Percentiles rank a stretch among this genome's conserved stretches.
phyloP scores from a whole-genome alignment of 2,797 vertebrate genomes.

The Nothura maculosa region DNA sequence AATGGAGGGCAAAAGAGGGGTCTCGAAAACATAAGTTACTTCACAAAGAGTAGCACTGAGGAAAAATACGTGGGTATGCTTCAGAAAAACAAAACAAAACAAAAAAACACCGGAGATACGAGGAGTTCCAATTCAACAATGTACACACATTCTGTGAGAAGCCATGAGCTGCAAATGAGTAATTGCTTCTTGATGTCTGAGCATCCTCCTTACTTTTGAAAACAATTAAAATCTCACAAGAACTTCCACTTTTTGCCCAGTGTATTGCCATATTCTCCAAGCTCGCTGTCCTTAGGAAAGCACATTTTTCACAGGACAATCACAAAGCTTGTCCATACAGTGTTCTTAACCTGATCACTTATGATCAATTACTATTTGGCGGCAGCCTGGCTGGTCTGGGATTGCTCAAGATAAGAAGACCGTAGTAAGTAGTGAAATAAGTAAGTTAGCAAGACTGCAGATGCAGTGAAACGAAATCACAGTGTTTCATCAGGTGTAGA shows the following conservation, averaged over 20 bases:
- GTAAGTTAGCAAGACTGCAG: background rate
- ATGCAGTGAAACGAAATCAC: background rate
- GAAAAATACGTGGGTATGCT: background rate
- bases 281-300: background rate
- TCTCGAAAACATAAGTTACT: background rate
- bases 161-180: background rate
- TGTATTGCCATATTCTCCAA: background rate
- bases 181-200: background rate
- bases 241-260: background rate
- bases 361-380: background rate
- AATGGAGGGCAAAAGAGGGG: background rate
- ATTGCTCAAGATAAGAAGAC: background rate
- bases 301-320: background rate
- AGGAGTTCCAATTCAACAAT: background rate
- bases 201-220: background rate
- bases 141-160: background rate
- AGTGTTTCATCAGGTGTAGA: background rate
- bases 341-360: background rate
- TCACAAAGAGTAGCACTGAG: background rate
- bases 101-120: background rate
- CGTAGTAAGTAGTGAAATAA: background rate
- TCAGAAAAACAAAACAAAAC: background rate
- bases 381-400: background rate
- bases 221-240: background rate
- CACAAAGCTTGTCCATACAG: background rate